Base-by-base conservation (phyloP, 2,113 vertebrate species). In the Polypterus senegalus region DNA sequence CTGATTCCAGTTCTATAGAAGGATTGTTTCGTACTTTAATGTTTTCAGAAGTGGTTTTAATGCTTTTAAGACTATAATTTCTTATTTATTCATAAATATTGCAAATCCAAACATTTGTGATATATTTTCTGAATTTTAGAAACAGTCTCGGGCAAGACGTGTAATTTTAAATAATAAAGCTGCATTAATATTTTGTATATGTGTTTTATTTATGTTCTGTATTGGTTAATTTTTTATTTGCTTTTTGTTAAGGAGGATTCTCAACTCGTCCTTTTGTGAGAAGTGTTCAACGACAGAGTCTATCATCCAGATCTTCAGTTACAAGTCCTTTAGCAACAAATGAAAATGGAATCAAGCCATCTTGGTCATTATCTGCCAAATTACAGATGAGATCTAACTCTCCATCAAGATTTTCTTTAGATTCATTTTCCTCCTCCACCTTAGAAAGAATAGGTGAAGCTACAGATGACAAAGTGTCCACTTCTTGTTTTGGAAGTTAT, bases 231-330 rank as follows among this genome's bases (percentile, higher is more conserved):
- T 70, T 49, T 67, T 49, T 70, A 5, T 67, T 49, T 62, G 53
- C 54, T 63, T 71, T 65, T 61, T 59, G 4, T 55, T 54, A 48
- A 94, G 96, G 96, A 69, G 96, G 96, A 46, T 99, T 99, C 80
- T 97, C 96, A 0, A 88, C 92, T 5, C 91, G 94, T 0, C 96
- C 96, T 0, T 97, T 99, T 44, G 96, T 99, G 62, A 83, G 94
- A 67, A 97, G 96, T 47, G 96, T 99, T 49, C 94, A 99, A 44
- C 92, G 88, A 7, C 96, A 99, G 83, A 99, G 92, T 73, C 65
- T 87, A 71, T 97, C 92, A 1, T 93, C 92, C 44, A 73, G 92
- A 61, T 97, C 96, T 0, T 96, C 96, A 27, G 81, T 96, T 10
- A 91, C 92, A 63, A 99, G 96, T 71, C 96, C 94, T 0, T 75